These are phyloP conservation scores for Agapetus fuscipes DNA, from an alignment of 2,888 invertebrate genomes.

Conservation along the genomic window DNA sequence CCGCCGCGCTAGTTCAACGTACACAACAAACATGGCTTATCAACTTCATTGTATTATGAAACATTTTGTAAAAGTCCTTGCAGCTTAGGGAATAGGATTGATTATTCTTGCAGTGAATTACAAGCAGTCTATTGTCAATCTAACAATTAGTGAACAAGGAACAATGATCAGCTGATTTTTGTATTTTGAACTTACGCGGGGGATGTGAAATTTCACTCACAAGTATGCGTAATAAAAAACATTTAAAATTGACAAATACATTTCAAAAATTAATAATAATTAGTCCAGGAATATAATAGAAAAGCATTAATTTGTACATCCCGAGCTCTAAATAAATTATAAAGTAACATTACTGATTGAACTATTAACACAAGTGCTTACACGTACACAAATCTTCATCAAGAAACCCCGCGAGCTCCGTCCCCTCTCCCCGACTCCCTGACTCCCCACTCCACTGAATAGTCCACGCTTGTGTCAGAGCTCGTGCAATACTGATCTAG, in stretches of 20 bases:
- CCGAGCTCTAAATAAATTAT: conserved; percentile 5
- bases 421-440: background rate
- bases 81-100: no score
- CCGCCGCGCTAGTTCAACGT: no score
- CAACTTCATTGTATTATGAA: no score
- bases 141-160: no score
- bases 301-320: conserved; percentile 13
- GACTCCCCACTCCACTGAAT: background rate
- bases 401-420: conserved; percentile 2
- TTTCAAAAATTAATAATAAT: background rate
- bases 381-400: conserved; percentile 3
- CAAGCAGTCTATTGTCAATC: no score
- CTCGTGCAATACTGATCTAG: background rate
- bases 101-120: no score
- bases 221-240: background rate
- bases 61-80: no score
- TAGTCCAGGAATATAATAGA: conserved; percentile 3
- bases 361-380: conserved; percentile 7
- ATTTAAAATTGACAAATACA: background rate
- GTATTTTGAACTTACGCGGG: no score
- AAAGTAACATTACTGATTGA: conserved; percentile 4
- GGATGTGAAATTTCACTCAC: conserved; percentile 1
- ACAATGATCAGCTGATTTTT: no score
- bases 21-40: no score
- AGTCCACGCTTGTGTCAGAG: background rate